phyloP scores from a whole-genome alignment of 2,113 vertebrate genomes.

The Tupaia chinensis region DNA sequence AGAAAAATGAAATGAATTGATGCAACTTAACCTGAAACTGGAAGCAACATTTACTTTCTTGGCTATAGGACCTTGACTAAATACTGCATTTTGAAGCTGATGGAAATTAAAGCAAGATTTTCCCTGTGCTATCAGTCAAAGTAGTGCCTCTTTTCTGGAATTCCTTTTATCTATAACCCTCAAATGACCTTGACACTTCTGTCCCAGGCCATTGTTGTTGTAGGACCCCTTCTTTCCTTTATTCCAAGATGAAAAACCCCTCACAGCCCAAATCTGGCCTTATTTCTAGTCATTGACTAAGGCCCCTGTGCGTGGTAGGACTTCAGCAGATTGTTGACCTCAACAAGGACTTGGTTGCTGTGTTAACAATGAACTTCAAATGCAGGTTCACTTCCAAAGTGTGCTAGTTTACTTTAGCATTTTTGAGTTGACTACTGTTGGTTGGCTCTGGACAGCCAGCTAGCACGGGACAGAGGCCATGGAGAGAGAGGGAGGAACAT shows the following conservation, averaged over 20 bases:
- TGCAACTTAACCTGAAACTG: neutral
- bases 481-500: neutral
- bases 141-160: neutral
- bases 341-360: rapidly evolving
- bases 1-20: neutral
- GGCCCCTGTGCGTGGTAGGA: neutral
- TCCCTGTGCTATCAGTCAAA: neutral
- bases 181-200: neutral
- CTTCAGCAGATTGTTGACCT: neutral
- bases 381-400: neutral
- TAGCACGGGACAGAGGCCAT: neutral
- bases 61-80: neutral
- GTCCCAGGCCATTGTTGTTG: neutral
- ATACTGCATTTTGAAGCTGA: neutral
- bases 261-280: neutral
- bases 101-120: neutral
- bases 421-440: neutral
- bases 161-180: neutral
- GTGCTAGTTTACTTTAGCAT: neutral
- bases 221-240: neutral
- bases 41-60: neutral
- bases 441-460: too few species aligned
- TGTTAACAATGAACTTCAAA: neutral
- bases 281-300: neutral
- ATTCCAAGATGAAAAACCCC: neutral